These are phyloP conservation scores for Mesorhabditis sp. DNA, from an alignment of 2,888 invertebrate genomes.

Conservation along the genomic window DNA sequence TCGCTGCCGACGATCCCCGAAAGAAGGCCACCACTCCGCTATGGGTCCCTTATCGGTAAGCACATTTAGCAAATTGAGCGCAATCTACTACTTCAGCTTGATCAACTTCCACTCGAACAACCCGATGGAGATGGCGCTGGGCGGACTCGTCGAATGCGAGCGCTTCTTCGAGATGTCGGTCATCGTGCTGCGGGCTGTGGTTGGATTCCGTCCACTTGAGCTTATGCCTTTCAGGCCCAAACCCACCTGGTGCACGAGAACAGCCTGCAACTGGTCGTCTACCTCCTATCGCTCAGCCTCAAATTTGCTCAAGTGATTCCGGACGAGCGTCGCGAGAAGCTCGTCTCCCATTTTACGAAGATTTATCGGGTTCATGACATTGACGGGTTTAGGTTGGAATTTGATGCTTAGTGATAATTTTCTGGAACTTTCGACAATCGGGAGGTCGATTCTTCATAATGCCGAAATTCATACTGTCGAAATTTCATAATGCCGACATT, in stretches of 20 bases:
- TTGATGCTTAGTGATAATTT: no score
- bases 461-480: no score
- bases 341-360: no score
- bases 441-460: no score
- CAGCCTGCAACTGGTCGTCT: conserved; percentile 42
- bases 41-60: conserved; percentile 2
- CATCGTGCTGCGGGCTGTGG: conserved; percentile 6
- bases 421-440: no score
- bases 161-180: conserved; percentile 16
- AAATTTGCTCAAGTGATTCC: conserved; percentile 9
- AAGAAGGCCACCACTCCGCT: background rate
- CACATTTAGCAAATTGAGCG: background rate
- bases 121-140: background rate
- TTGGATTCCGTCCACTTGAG: background rate
- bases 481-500: no score
- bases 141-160: conserved; percentile 17
- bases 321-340: background rate
- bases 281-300: conserved; percentile 34
- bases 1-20: background rate
- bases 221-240: no score
- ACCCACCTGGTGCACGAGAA: conserved; percentile 21
- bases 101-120: background rate
- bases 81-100: background rate
- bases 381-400: no score
- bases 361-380: no score